Evolutionary conservation across 2,113 vertebrate genomes (phyloP).

Genomic region (Trichechus manatus): DNA sequence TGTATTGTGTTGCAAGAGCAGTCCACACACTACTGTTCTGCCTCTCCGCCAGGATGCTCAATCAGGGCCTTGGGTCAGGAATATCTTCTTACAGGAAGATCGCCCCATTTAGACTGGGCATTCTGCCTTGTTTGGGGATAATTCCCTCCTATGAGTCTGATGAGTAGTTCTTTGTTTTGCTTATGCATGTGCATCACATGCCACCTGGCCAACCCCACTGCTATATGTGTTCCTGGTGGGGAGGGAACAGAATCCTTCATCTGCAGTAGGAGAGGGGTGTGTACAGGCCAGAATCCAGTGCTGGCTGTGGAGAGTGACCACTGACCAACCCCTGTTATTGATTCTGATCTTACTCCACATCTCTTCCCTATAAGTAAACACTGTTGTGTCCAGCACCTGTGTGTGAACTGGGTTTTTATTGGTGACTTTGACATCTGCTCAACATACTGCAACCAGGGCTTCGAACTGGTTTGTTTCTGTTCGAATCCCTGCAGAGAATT

Average conservation of each 20-base stretch:
- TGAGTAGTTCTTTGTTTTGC: no score
- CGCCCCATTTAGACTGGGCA: not conserved
- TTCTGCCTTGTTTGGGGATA: not conserved
- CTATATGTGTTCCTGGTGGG: not conserved
- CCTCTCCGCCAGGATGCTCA: not conserved
- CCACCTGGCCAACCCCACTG: no score
- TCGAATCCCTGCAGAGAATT: no score
- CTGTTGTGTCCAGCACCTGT: not conserved
- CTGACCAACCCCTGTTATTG: not conserved
- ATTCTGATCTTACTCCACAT: not conserved
- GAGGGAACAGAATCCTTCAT: not conserved
- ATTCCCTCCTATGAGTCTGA: not conserved
- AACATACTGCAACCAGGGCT: not conserved
- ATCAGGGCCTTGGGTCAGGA: not conserved
- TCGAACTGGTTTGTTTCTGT: no score
- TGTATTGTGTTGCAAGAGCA: not conserved
- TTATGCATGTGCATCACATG: no score
- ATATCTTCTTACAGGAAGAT: not conserved
- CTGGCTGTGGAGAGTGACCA: not conserved
- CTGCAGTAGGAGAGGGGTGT: not conserved
- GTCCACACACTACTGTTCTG: not conserved
- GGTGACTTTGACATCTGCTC: not conserved
- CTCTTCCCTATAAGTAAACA: not conserved
- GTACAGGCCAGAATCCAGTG: not conserved
- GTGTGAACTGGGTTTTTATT: not conserved